A percentile compares a stretch with the other conserved stretches of the same genome.
These are phyloP conservation scores for Vanacampus margaritifer DNA, from an alignment of 2,113 vertebrate species.

Conservation along the genomic window DNA sequence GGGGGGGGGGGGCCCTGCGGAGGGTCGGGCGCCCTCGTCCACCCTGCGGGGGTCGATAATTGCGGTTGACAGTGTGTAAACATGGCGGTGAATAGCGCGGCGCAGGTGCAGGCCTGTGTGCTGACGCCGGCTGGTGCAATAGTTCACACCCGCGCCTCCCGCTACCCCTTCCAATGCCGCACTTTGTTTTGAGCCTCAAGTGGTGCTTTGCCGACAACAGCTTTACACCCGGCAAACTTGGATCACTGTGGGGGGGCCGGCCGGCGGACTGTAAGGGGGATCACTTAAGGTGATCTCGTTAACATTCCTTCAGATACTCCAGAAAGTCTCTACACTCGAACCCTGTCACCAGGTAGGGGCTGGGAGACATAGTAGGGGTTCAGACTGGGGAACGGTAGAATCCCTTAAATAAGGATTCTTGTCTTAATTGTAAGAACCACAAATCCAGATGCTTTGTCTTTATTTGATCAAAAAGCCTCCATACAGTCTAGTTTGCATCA, in stretches of 20 bases:
- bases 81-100: conserved; percentile 74
- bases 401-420: background rate
- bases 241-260: background rate
- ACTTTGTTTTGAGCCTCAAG: conserved; percentile 15
- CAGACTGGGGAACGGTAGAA: background rate
- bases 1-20: conserved; percentile 54
- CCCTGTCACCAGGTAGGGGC: background rate
- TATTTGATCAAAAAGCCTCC: background rate
- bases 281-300: conserved; percentile 8
- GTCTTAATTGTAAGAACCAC: background rate
- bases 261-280: background rate
- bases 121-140: conserved; percentile 55
- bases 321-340: background rate
- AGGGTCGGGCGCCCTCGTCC: conserved; percentile 53
- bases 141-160: conserved; percentile 62
- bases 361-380: background rate
- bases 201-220: conserved; percentile 10
- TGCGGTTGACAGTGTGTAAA: conserved; percentile 82
- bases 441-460: background rate
- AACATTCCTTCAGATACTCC: conserved; percentile 7
- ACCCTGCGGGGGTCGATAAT: conserved; percentile 72
- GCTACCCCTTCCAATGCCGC: conserved; percentile 23
- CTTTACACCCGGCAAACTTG: background rate
- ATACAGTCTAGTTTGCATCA: too few relatives aligned
- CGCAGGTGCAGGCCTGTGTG: conserved; percentile 73